phyloP scores from a whole-genome alignment of 2,888 invertebrate species.

The Cataglyphis altisquamis region DNA sequence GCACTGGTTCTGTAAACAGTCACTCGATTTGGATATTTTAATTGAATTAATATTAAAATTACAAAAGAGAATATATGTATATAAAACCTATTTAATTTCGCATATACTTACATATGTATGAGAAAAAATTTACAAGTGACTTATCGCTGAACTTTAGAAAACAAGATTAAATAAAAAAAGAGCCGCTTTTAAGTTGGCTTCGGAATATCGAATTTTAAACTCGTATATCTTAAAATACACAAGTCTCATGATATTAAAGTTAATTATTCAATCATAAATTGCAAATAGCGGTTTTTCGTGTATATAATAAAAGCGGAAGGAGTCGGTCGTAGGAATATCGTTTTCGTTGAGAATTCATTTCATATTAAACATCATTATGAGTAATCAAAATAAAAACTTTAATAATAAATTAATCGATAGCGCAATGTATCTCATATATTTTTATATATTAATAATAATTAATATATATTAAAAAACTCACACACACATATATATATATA shows the following conservation, averaged over 20 bases:
- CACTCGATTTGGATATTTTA: not conserved
- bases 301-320: not conserved
- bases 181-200: not conserved
- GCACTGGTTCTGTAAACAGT: conserved; percentile 74
- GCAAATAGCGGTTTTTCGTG: not conserved
- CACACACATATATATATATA: not conserved
- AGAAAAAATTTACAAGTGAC: not conserved
- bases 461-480: not conserved
- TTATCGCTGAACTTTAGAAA: not conserved
- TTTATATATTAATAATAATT: not conserved
- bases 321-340: not conserved
- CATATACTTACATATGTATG: not conserved
- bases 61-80: not conserved
- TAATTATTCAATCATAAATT: conserved; percentile 6
- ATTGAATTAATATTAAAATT: not conserved
- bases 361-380: not conserved
- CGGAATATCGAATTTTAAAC: not conserved
- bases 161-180: not conserved
- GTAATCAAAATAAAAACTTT: not conserved
- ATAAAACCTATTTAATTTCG: not conserved
- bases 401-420: not conserved
- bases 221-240: not conserved
- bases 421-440: not conserved
- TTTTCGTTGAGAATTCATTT: too few species aligned
- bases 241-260: not conserved